Conservation (phyloP, 2,888 invertebrate genomes). For the Lycia hirtaria region DNA sequence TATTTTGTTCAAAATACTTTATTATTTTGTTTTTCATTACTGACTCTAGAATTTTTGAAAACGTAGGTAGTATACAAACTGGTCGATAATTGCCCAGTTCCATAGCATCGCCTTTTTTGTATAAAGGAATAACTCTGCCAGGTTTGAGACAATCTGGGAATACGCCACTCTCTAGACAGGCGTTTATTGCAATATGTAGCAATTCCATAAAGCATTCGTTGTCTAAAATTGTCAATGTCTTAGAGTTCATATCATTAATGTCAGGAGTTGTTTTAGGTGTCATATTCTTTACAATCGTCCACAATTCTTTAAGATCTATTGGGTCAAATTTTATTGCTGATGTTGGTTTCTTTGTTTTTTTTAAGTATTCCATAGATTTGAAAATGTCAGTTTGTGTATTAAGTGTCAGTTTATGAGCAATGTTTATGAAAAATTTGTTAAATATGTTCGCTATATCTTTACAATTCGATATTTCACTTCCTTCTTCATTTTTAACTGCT, state of each 20-base stretch:
- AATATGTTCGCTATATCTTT: background rate
- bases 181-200: background rate
- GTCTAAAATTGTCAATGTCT: background rate
- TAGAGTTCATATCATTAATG: background rate
- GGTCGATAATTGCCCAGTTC: background rate
- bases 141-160: background rate
- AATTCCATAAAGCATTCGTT: background rate
- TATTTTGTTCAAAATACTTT: too few relatives aligned
- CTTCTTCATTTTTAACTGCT: background rate
- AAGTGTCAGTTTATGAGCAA: background rate
- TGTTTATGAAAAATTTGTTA: background rate
- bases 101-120: background rate
- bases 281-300: background rate
- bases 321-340: background rate
- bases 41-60: too few relatives aligned
- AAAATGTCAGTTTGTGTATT: background rate
- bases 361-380: background rate
- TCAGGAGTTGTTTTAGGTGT: background rate
- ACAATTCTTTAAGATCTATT: too few relatives aligned
- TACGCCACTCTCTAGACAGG: background rate
- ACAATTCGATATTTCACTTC: background rate
- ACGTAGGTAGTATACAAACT: background rate
- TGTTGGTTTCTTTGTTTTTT: background rate
- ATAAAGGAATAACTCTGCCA: background rate
- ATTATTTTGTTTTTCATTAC: too few relatives aligned